Base-by-base conservation (phyloP, 2,888 invertebrate genomes). In the Rhorus exstirpatorius region DNA sequence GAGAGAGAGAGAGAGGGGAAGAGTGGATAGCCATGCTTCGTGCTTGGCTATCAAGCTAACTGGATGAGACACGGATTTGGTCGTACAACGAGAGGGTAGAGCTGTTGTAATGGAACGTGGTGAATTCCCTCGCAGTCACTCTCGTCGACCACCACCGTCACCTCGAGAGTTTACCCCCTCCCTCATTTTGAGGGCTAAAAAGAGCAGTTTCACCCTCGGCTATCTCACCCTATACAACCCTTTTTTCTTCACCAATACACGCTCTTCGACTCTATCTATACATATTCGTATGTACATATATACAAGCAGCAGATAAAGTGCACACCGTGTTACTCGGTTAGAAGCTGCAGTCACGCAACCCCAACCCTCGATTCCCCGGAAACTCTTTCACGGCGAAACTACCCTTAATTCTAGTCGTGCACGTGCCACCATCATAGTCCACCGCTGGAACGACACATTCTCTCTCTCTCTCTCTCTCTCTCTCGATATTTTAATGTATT, bases 21-120 rank as follows among this genome's bases (percentile, higher is more conserved):
- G 46, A 31, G 46, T 14, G 58, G 35, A 65, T 49, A 49, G 31
- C 12, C 58, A 53, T 53, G 70, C 12, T 60, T 49, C 58, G 70
- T 70, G 79, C 74, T 53, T 51, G 77, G 74, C 85, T 81, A 83
- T 86, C 79, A 80, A 84, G 84, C 78, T 86, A 85, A 86, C 84
- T 84, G 80, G 84, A 86, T 85, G 85, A 84, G 83, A 85, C 84
- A 83, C 76, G 74, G 80, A 85, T 86, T 86, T 81, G 81, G 71
- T 86, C 79, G 79, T 84, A 77, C 68, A 71, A 4, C 4, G 72
- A 68, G 61, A 35, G 72, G 55, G 55, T 70, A 61, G 74, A 71
- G 55, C 7, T 53, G 35, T 46, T 61, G 49, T 61, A 10, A 44
- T 24, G 31, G 19, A 74, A 60, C 26, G 72, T 61, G 46, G 60